Evolutionary conservation across 2,797 vertebrate species (phyloP).

Genomic region (Perodicticus potto): DNA sequence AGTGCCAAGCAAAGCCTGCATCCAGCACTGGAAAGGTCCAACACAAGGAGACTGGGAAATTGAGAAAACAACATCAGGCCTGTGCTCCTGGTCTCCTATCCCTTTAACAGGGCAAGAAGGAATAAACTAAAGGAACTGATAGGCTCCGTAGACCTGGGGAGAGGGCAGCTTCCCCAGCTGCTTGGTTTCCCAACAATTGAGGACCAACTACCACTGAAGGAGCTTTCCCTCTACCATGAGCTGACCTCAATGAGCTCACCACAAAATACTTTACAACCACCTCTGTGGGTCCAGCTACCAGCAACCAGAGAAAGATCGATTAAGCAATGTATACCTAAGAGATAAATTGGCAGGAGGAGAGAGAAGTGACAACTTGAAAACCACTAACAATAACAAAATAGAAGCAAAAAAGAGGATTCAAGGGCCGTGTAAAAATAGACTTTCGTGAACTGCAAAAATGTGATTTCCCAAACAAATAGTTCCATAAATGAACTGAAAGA

Average conservation of each 20-base stretch:
- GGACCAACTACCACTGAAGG: background rate
- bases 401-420: background rate
- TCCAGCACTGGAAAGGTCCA: background rate
- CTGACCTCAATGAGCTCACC: background rate
- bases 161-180: background rate
- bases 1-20: background rate
- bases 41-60: background rate
- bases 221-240: background rate
- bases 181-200: background rate
- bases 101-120: background rate
- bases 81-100: background rate
- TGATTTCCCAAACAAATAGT: background rate
- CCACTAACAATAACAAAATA: background rate
- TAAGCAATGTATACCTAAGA: background rate
- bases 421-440: background rate
- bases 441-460: background rate
- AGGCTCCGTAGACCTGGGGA: background rate
- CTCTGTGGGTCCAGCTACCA: background rate
- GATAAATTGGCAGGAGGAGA: background rate
- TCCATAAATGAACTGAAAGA: background rate
- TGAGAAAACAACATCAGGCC: background rate
- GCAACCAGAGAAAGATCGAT: background rate
- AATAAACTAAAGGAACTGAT: background rate
- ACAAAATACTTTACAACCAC: constrained; percentile 5
- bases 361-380: constrained; percentile 19